Evolutionary conservation across 2,797 vertebrate genomes (phyloP), one percentile per base, ranked within the genome.

Genomic region (Antennarius maculatus): DNA sequence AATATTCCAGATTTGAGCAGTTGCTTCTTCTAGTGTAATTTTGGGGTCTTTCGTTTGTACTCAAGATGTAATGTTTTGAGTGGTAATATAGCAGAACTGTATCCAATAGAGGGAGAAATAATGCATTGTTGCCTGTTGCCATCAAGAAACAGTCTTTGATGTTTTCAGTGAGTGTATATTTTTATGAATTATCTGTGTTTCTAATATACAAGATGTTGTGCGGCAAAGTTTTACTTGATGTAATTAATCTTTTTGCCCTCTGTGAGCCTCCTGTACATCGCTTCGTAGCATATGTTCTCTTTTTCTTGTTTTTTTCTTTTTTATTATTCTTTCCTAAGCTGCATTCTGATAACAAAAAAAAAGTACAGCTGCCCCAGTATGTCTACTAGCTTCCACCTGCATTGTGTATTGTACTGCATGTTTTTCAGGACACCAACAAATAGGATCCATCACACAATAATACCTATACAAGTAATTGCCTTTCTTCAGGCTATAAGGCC

Each of bases 381-480:
- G 60, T 86, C 78, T 54, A 59, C 71, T 69, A 61, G 71, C 79
- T 78, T 77, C 65, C 67, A 75, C 76, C 76, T 77, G 85, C 74
- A 80, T 62, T 74, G 74, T 83, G 86, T 79, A 86, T 90, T 90
- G 86, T 86, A 84, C 70, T 83, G 71, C 74, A 80, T 87, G 86
- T 89, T 89, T 87, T 86, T 84, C 69, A 56, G 89, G 89, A 89
- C 89, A 87, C 82, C 87, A 85, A 87, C 85, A 91, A 91, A 92
- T 83, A 90, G 90, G 81, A 91, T 93, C 91, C 88, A 92, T 93
- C 92, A 91, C 90, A 87, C 84, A 88, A 89, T 93, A 92, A 93
- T 91, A 89, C 85, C 91, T 83, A 90, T 91, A 92, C 91, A 93
- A 93, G 91, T 94, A 93, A 94, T 93, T 91, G 92, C 86, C 91